phyloP scores from a whole-genome alignment of 2,888 invertebrate species.

The Himalopsyche japonica region DNA sequence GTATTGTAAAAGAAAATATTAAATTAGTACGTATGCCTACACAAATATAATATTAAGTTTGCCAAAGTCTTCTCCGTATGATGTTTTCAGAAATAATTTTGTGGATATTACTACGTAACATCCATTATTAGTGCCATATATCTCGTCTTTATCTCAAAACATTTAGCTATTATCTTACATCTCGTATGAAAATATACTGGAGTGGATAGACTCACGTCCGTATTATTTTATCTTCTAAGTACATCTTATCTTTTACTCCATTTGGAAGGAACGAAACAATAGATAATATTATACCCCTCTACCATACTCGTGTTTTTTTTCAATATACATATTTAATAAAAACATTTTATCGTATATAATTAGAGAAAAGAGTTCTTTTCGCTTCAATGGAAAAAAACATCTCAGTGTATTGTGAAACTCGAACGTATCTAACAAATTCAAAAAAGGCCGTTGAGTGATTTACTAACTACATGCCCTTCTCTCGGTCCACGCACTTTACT shows the following conservation, averaged over 20 bases:
- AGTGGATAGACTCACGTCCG: background rate
- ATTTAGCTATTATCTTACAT: background rate
- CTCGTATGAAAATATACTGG: background rate
- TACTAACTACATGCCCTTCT: too few species aligned
- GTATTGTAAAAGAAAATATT: too few species aligned
- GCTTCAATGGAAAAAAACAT: too few species aligned
- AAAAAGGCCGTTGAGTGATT: too few species aligned
- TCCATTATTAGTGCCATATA: background rate
- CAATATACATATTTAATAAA: too few species aligned
- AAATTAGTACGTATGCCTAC: background rate
- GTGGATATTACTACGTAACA: background rate
- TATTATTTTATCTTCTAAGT: background rate
- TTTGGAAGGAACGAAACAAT: background rate
- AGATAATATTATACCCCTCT: background rate
- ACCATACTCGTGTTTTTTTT: too few species aligned
- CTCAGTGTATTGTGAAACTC: too few species aligned
- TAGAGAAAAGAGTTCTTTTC: too few species aligned
- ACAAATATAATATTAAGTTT: background rate
- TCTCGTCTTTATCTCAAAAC: background rate
- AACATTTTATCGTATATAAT: too few species aligned
- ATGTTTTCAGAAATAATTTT: background rate
- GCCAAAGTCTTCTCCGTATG: background rate
- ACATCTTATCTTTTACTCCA: background rate
- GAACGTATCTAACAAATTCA: too few species aligned
- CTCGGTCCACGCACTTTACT: too few species aligned